These are phyloP conservation scores for Amitus sp. DNA, from an alignment of 2,888 invertebrate species.

Conservation along the genomic window DNA sequence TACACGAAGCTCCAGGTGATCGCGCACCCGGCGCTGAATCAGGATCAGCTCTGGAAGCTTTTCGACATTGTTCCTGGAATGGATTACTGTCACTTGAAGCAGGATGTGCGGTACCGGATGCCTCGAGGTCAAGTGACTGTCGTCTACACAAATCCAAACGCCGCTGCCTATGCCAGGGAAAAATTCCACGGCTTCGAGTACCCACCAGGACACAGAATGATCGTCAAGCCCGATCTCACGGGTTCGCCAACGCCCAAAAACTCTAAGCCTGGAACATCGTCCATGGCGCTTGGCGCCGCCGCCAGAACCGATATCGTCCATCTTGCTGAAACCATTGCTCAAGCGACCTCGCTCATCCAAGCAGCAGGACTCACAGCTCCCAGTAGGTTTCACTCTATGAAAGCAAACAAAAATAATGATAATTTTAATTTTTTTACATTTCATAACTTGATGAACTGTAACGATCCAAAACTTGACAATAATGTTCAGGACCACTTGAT, in stretches of 20 bases:
- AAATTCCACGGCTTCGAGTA: slow-evolving; percentile 93
- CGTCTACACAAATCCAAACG: slow-evolving; percentile 77
- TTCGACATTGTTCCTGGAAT: slow-evolving; percentile 87
- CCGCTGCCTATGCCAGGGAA: slow-evolving; percentile 81
- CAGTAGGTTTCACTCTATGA: slow-evolving; percentile 45
- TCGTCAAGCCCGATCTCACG: slow-evolving; percentile 74
- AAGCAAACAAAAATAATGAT: no score
- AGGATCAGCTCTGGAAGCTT: slow-evolving; percentile 82
- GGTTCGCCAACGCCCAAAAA: slow-evolving; percentile 52
- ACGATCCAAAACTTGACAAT: no score
- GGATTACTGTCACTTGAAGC: slow-evolving; percentile 71
- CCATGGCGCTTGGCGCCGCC: slow-evolving; percentile 49
- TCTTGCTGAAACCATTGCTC: slow-evolving; percentile 79
- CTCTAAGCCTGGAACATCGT: slow-evolving; percentile 53
- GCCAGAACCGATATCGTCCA: slow-evolving; percentile 72
- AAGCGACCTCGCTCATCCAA: slow-evolving; percentile 80
- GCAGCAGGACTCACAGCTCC: slow-evolving; percentile 68
- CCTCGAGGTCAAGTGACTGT: slow-evolving; percentile 72
- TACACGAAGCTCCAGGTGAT: slow-evolving; percentile 77
- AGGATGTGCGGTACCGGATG: slow-evolving; percentile 67
- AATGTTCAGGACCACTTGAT: no score
- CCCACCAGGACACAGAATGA: slow-evolving; percentile 85
- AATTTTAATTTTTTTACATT: no score
- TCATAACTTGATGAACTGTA: no score
- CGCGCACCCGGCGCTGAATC: slow-evolving; percentile 77